A percentile compares a stretch with the other conserved stretches of the same genome.
These are phyloP conservation scores for Pomacea maculata DNA, from an alignment of 1,140 invertebrate genomes.

Conservation along the genomic window DNA sequence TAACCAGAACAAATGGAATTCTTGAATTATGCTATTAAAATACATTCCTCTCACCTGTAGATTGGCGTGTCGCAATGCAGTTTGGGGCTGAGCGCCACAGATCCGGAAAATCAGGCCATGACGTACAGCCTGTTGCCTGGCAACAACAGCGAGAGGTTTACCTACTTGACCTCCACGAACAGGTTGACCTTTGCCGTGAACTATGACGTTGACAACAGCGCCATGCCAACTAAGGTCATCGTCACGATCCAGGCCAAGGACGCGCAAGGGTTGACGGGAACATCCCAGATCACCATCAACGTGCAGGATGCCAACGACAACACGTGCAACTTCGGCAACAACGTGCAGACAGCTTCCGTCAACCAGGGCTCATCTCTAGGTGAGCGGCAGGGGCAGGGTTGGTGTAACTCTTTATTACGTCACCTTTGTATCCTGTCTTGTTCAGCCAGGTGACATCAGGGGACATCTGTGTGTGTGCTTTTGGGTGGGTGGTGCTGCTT, in stretches of 20 bases:
- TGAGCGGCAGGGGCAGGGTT: neutral
- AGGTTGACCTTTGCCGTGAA: conserved; percentile 27
- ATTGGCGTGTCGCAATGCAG: conserved; percentile 20
- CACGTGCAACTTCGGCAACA: conserved; percentile 20
- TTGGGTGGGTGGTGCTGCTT: no score
- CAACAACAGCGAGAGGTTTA: conserved; percentile 27
- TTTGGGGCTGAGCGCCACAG: neutral
- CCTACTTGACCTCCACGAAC: neutral
- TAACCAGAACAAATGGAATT: no score
- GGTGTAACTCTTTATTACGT: no score
- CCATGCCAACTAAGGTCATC: conserved; percentile 14
- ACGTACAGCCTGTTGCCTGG: conserved; percentile 8
- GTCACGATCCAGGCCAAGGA: conserved; percentile 22
- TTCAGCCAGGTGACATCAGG: neutral
- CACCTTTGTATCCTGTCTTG: neutral
- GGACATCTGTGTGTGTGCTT: neutral
- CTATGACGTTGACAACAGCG: conserved; percentile 28
- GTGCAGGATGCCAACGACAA: conserved; percentile 31
- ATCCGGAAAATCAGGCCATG: conserved; percentile 23
- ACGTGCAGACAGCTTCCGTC: neutral
- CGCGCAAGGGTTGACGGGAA: conserved; percentile 13
- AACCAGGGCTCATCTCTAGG: conserved; percentile 6
- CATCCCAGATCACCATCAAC: conserved; percentile 18
- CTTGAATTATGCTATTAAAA: no score
- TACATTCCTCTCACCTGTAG: neutral